Percentiles rank a stretch among this genome's conserved stretches.
Evolutionary conservation across 2,888 invertebrate genomes (phyloP).

Genomic region (Cabera pusaria): DNA sequence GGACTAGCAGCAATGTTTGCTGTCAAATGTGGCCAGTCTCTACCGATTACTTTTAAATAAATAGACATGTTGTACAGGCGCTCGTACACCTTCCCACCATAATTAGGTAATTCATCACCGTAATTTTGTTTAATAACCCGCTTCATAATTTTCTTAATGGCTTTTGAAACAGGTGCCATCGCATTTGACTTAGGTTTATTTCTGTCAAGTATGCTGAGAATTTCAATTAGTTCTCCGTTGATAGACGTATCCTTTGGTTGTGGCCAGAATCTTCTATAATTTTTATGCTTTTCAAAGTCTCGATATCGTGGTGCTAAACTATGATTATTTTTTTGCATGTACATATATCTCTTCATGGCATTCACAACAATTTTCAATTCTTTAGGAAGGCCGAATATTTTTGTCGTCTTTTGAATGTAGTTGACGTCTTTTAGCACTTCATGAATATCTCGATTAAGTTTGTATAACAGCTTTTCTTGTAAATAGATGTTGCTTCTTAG

Average conservation of each 20-base stretch:
- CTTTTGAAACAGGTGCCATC: conserved; percentile 41
- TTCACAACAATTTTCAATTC: conserved; percentile 46
- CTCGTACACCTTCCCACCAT: conserved; percentile 34
- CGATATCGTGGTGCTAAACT: conserved; percentile 17
- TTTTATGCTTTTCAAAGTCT: conserved; percentile 6
- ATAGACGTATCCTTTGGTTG: conserved; percentile 10
- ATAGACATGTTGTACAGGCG: conserved; percentile 45
- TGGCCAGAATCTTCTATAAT: not conserved
- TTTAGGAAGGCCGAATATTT: conserved; percentile 36
- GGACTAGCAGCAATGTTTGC: conserved; percentile 33
- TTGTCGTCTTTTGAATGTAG: conserved; percentile 42
- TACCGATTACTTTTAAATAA: conserved; percentile 48
- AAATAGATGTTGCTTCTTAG: conserved; percentile 34
- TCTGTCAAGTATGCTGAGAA: conserved; percentile 47
- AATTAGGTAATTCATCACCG: conserved; percentile 33
- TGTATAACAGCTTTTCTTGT: conserved; percentile 43
- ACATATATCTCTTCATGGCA: conserved; percentile 52
- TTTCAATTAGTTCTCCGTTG: conserved; percentile 39
- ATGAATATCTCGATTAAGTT: conserved; percentile 57
- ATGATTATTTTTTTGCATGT: conserved; percentile 33
- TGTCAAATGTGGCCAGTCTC: conserved; percentile 44
- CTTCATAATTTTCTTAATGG: conserved; percentile 44
- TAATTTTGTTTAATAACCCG: conserved; percentile 47
- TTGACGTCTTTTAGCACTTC: conserved; percentile 53
- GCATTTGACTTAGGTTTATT: conserved; percentile 37